Evolutionary conservation across 2,113 vertebrate genomes (phyloP), one percentile per base, ranked within the genome.

Genomic region (Chloebia gouldiae): DNA sequence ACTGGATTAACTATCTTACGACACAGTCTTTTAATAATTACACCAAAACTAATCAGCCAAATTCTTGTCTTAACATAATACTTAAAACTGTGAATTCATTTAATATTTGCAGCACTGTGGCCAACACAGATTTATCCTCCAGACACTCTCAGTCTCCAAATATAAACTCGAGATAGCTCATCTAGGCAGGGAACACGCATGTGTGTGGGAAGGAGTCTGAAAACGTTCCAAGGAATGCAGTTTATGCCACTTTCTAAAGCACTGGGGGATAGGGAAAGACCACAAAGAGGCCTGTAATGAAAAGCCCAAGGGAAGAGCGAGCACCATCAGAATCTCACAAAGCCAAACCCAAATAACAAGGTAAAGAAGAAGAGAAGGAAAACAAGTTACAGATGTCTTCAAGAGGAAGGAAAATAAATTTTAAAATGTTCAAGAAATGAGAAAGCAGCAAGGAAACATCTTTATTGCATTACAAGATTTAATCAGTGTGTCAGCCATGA

Each of bases 61-160:
- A 81, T 68, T 78, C 51, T 75, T 68, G 13, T 66, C 47, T 81
- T 66, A 92, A 50, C 71, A 33, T 70, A 83, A 73, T 70, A 50
- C 19, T 73, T 66, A 37, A 63, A 88, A 50, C 39, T 64, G 47
- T 28, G 28, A 56, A 88, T 73, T 88, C 19, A 0, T 92, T 93
- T 92, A 56, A 51, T 86, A 95, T 81, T 90, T 93, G 51, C 80
- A 93, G 68, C 30, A 51, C 76, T 51, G 64, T 66, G 72, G 69
- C 72, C 82, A 92, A 86, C 39, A 66, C 33, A 75, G 33, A 93
- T 90, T 90, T 96, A 93, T 89, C 78, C 89, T 87, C 3, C 6
- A 93, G 78, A 82, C 39, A 42, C 35, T 44, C 59, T 83, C 56
- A 64, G 53, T 47, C 73, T 92, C 84, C 3, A 25, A 91, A 93